phyloP scores from a whole-genome alignment of 1,140 invertebrate species.

The Conus ventricosus region DNA sequence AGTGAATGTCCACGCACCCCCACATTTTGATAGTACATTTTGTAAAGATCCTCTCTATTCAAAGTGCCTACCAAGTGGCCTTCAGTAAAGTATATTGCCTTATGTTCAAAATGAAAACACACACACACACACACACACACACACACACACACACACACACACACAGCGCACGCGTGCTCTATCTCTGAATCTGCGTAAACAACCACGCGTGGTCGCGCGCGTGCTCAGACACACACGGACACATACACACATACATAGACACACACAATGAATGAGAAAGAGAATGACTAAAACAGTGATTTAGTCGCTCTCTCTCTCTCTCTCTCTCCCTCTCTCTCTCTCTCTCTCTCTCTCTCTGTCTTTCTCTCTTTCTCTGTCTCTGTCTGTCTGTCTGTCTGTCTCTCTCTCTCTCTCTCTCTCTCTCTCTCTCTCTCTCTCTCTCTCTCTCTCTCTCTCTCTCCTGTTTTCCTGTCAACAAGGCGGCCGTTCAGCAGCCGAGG shows the following conservation, averaged over 20 bases:
- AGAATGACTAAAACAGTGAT: too few species aligned
- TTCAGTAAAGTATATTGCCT: too few species aligned
- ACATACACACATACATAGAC: not conserved
- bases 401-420: not conserved
- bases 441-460: not conserved
- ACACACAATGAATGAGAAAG: not conserved
- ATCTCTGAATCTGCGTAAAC: not conserved
- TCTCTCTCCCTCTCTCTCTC: not conserved
- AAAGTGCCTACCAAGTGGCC: too few species aligned
- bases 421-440: not conserved
- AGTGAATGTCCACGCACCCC: not conserved
- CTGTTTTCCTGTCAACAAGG: not conserved
- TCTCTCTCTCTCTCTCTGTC: not conserved
- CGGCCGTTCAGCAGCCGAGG: too few species aligned
- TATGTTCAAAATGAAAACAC: not conserved
- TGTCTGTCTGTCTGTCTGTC: not conserved
- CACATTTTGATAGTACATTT: not conserved
- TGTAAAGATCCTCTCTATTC: too few species aligned
- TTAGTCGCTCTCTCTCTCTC: not conserved
- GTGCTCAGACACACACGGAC: not conserved
- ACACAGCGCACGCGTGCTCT: not conserved
- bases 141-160: constrained; percentile 28
- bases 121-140: constrained; percentile 24
- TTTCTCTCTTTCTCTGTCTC: not conserved
- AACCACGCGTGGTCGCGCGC: not conserved